These are phyloP conservation scores for Motacilla tschutschensis DNA, from an alignment of 2,113 vertebrate genomes.

Conservation along the genomic window DNA sequence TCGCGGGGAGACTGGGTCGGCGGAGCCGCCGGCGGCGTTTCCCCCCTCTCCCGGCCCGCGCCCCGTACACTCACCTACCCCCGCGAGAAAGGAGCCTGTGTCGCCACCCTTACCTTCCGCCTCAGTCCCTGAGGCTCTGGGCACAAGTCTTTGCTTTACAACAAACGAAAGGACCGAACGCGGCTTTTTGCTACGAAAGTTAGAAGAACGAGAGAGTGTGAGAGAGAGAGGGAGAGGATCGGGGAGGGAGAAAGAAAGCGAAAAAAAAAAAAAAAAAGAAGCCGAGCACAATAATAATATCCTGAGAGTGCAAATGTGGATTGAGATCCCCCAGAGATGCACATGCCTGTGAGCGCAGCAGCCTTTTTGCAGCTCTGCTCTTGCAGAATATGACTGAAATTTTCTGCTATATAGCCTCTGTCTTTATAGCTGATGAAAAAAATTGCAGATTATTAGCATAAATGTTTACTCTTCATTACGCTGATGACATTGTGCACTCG, in stretches of 20 bases:
- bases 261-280: neutral
- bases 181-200: slow-evolving; percentile 68
- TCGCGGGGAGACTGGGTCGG: slow-evolving; percentile 49
- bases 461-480: slow-evolving; percentile 99
- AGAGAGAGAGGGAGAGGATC: slow-evolving; percentile 12
- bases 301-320: slow-evolving; percentile 68
- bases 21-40: slow-evolving; percentile 43
- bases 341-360: slow-evolving; percentile 74
- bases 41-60: slow-evolving; percentile 48
- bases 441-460: slow-evolving; percentile 99
- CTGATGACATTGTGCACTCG: slow-evolving; percentile 99
- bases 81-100: slow-evolving; percentile 62
- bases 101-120: slow-evolving; percentile 84
- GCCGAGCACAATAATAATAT: slow-evolving; percentile 68
- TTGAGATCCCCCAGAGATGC: slow-evolving; percentile 80
- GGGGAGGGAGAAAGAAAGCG: neutral
- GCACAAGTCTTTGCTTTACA: slow-evolving; percentile 70
- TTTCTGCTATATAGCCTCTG: slow-evolving; percentile 98
- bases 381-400: slow-evolving; percentile 95
- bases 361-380: slow-evolving; percentile 86
- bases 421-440: slow-evolving; percentile 99
- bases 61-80: slow-evolving; percentile 64
- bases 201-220: slow-evolving; percentile 47
- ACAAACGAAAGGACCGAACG: slow-evolving; percentile 66
- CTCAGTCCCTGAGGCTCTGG: slow-evolving; percentile 70